Evolutionary conservation across 2,113 vertebrate species (phyloP).

Genomic region (Salvator merianae): DNA sequence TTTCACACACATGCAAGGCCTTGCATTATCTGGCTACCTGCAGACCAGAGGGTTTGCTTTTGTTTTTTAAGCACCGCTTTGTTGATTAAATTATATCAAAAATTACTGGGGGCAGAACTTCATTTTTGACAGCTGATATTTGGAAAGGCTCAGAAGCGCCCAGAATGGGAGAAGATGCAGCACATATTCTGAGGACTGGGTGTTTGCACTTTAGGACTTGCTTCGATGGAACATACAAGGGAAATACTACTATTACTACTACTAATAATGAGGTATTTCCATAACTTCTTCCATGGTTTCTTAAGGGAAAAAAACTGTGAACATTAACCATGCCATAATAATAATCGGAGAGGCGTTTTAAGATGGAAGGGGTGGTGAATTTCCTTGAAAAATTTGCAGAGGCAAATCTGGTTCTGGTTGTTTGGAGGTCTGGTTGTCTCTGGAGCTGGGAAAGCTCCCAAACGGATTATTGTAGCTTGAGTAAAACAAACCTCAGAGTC

Average conservation of each 20-base stretch:
- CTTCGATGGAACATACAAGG: neutral
- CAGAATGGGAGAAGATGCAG: neutral
- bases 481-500: no score
- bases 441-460: neutral
- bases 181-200: fast-evolving
- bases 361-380: neutral
- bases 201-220: neutral
- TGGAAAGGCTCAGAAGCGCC: fast-evolving
- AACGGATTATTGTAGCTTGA: neutral
- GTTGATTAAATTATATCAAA: neutral
- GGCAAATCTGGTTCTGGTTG: no score
- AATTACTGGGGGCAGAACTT: neutral
- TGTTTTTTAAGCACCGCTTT: neutral
- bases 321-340: neutral
- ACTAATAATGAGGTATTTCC: neutral
- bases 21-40: conserved; percentile 53
- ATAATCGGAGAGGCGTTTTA: neutral
- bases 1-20: conserved; percentile 48
- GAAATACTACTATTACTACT: neutral
- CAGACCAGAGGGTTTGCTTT: conserved; percentile 29
- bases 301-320: neutral
- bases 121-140: neutral
- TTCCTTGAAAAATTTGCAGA: neutral
- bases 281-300: no score
- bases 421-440: no score